Conservation (phyloP, 2,113 vertebrate species). For the Eidolon helvum region DNA sequence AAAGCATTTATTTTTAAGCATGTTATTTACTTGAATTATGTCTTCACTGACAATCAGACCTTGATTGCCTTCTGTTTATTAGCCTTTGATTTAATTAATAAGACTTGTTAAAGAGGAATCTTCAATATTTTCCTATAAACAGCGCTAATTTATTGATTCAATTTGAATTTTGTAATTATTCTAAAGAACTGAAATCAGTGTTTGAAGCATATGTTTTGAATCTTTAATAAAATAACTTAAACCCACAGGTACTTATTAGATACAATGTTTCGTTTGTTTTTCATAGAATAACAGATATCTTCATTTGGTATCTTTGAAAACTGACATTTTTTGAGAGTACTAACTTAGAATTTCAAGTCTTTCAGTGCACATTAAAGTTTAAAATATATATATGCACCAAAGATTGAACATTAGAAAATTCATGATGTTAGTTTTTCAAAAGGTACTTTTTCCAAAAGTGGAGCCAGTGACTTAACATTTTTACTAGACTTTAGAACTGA, state of each 20-base stretch:
- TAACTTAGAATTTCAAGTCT: constrained; percentile 7
- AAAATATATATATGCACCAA: background rate
- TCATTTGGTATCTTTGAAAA: constrained; percentile 31
- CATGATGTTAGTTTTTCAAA: background rate
- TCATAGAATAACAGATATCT: background rate
- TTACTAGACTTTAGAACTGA: constrained; percentile 9
- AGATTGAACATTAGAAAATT: background rate
- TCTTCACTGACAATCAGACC: constrained; percentile 64
- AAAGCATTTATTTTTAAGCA: constrained; percentile 8
- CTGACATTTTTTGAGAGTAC: background rate
- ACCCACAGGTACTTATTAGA: constrained; percentile 9
- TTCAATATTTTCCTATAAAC: constrained; percentile 73
- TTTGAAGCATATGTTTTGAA: constrained; percentile 53
- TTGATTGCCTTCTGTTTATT: constrained; percentile 77
- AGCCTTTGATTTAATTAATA: constrained; percentile 77
- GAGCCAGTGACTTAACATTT: background rate
- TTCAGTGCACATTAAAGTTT: background rate
- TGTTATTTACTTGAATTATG: constrained; percentile 66
- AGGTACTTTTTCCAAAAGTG: background rate
- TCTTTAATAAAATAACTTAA: constrained; percentile 44
- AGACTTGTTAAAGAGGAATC: constrained; percentile 63
- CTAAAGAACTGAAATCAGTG: constrained; percentile 53
- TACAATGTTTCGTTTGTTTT: background rate
- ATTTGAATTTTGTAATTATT: constrained; percentile 59
- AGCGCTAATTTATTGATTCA: constrained; percentile 61